These are phyloP conservation scores for Zingel zingel DNA, from an alignment of 2,113 vertebrate genomes.

Conservation along the genomic window DNA sequence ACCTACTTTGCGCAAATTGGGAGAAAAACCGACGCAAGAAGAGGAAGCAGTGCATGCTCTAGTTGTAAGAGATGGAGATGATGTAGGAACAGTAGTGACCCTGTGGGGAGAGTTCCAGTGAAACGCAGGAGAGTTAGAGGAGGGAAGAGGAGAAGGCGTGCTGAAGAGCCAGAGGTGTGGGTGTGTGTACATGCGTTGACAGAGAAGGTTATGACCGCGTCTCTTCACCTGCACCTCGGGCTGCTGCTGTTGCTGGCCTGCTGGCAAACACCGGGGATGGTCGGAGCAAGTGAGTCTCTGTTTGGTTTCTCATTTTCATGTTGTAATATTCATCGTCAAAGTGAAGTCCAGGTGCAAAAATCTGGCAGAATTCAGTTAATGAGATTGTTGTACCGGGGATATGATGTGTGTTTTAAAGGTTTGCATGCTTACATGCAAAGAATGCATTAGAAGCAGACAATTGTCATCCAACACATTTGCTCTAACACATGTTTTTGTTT, in stretches of 20 bases:
- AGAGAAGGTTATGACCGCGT: slow-evolving; percentile 66
- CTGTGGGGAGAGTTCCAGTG: slow-evolving; percentile 41
- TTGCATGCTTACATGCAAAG: neutral
- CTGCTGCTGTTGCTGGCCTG: slow-evolving; percentile 69
- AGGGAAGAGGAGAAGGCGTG: neutral
- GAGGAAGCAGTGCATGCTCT: neutral
- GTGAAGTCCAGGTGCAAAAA: neutral
- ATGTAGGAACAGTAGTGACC: slow-evolving; percentile 43
- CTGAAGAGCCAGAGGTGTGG: slow-evolving; percentile 36
- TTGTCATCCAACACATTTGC: neutral
- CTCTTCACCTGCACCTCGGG: slow-evolving; percentile 56
- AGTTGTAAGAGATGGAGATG: slow-evolving; percentile 12
- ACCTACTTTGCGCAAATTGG: slow-evolving; percentile 60
- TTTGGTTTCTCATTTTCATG: neutral
- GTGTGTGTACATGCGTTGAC: slow-evolving; percentile 1
- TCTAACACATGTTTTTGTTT: neutral
- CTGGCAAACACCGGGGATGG: slow-evolving; percentile 55
- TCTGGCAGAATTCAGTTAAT: neutral
- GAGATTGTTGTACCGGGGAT: neutral
- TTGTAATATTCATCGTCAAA: neutral
- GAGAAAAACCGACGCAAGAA: neutral
- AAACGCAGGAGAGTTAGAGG: slow-evolving; percentile 6
- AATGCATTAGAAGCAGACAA: neutral
- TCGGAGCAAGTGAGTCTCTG: slow-evolving; percentile 68
- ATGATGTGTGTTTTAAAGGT: neutral